Percentiles rank a stretch among this genome's conserved stretches.
Evolutionary conservation across 1,140 invertebrate species (phyloP).

Genomic region (Argopecten irradians): DNA sequence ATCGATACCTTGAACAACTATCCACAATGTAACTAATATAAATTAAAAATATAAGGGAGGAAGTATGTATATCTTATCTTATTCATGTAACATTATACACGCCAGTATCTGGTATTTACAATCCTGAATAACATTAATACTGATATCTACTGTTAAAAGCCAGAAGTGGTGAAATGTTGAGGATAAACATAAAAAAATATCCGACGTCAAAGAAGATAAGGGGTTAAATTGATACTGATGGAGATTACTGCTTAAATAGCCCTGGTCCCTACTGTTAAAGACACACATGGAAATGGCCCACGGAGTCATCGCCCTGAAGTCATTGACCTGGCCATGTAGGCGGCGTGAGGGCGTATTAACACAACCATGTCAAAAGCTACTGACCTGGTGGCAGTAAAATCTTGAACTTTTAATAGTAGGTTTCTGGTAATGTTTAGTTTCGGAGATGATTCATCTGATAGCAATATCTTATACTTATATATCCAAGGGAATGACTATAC

Average conservation of each 20-base stretch:
- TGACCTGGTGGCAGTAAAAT: not conserved
- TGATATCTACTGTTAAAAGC: not conserved
- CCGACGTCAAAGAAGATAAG: not conserved
- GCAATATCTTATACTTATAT: too few relatives aligned
- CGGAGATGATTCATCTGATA: too few relatives aligned
- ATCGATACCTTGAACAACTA: too few relatives aligned
- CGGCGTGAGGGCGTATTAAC: not conserved
- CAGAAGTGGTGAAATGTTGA: not conserved
- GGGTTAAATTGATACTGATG: not conserved
- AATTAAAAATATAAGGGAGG: too few relatives aligned
- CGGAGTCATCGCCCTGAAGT: not conserved
- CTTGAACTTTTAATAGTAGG: too few relatives aligned
- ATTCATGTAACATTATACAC: not conserved
- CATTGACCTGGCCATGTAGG: not conserved
- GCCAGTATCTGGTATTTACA: not conserved
- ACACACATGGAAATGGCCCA: not conserved
- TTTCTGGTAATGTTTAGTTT: too few relatives aligned
- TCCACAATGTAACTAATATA: too few relatives aligned
- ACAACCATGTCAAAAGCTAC: not conserved
- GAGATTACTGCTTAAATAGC: not conserved
- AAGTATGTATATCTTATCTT: not conserved
- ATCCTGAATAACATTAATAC: not conserved
- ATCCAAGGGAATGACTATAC: too few relatives aligned
- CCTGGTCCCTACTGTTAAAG: not conserved
- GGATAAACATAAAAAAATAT: not conserved